A percentile compares a stretch with the other conserved stretches of the same genome.
Conservation (phyloP, 2,888 invertebrate species). For the Leuctra nigra region DNA sequence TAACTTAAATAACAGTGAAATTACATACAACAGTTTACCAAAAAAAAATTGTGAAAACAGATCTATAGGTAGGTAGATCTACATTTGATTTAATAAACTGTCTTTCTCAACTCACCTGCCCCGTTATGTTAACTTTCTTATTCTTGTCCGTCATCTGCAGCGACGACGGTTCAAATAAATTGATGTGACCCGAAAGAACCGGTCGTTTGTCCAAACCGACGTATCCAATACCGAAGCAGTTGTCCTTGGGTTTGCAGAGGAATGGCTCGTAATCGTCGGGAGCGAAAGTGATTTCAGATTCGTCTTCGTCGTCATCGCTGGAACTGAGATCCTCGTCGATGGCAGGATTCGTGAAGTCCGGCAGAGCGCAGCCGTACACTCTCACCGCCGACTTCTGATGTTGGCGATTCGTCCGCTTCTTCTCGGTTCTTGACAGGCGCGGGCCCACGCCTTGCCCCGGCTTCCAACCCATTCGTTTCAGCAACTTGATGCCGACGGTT, state of each 20-base stretch:
- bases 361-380: conserved; percentile 48
- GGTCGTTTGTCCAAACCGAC: conserved; percentile 61
- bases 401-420: conserved; percentile 34
- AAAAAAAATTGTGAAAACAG: too few relatives aligned
- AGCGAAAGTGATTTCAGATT: conserved; percentile 54
- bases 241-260: conserved; percentile 64
- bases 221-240: conserved; percentile 76
- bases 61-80: too few relatives aligned
- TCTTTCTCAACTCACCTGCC: too few relatives aligned
- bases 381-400: conserved; percentile 37
- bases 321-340: conserved; percentile 28
- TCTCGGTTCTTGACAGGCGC: conserved; percentile 43
- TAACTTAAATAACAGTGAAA: too few relatives aligned
- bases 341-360: conserved; percentile 35
- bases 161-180: conserved; percentile 42
- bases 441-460: conserved; percentile 80
- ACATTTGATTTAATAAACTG: too few relatives aligned
- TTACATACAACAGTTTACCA: too few relatives aligned
- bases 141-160: conserved; percentile 52
- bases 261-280: conserved; percentile 77
- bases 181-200: conserved; percentile 45
- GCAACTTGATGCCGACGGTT: conserved; percentile 78
- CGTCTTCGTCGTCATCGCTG: conserved; percentile 45
- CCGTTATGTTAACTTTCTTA: conserved; percentile 47
- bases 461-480: conserved; percentile 90